phyloP scores from a whole-genome alignment of 1,140 invertebrate species.

The Cydia amplana region DNA sequence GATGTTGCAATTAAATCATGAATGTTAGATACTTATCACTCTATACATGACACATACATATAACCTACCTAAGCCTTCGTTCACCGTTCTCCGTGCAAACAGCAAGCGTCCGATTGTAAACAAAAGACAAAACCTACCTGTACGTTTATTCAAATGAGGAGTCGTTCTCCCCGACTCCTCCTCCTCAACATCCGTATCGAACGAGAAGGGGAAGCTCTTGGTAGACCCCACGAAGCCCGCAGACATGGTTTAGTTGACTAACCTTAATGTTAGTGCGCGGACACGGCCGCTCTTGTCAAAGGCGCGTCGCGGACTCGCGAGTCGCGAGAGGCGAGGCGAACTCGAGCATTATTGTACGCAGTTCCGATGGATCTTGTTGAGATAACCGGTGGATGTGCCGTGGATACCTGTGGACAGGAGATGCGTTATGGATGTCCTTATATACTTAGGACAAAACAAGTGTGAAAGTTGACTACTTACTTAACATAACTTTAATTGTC shows the following conservation, averaged over 20 bases:
- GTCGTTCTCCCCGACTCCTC: constrained; percentile 59
- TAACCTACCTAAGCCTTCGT: neutral
- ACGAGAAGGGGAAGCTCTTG: constrained; percentile 75
- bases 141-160: constrained; percentile 61
- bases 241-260: constrained; percentile 53
- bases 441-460: no score
- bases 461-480: no score
- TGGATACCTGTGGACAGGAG: neutral
- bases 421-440: neutral
- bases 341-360: neutral
- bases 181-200: constrained; percentile 74
- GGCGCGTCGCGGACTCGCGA: constrained; percentile 17
- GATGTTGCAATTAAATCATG: neutral
- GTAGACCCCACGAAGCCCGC: constrained; percentile 74
- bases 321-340: neutral
- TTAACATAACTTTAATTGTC: neutral
- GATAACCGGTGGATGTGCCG: neutral
- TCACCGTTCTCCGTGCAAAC: neutral
- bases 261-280: neutral
- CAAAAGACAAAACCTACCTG: constrained; percentile 54
- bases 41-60: no score
- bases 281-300: constrained; percentile 22
- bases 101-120: constrained; percentile 15
- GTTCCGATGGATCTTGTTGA: neutral
- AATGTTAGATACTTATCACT: neutral